A percentile compares a stretch with the other conserved stretches of the same genome.
Conservation (phyloP, 2,797 vertebrate species). For the Botia kubotai region DNA sequence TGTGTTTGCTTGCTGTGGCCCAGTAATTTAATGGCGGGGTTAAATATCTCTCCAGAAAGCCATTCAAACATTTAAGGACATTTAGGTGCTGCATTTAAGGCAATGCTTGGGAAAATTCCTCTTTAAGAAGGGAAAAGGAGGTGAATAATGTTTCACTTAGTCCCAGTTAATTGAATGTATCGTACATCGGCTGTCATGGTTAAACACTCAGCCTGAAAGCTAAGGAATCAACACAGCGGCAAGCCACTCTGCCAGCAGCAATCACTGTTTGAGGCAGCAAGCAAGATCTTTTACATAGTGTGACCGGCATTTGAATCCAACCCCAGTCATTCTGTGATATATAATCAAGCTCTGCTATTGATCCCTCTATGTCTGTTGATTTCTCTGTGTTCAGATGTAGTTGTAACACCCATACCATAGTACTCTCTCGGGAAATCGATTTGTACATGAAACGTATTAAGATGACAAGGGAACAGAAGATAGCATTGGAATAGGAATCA, state of each 20-base stretch:
- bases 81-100: slow-evolving; percentile 33
- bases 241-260: slow-evolving; percentile 51
- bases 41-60: slow-evolving; percentile 9
- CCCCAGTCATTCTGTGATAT: slow-evolving; percentile 50
- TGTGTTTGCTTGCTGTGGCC: not conserved
- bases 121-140: slow-evolving; percentile 35
- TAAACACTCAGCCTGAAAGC: slow-evolving; percentile 48
- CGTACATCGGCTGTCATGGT: slow-evolving; percentile 33
- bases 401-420: slow-evolving; percentile 49
- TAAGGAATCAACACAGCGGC: slow-evolving; percentile 46
- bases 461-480: slow-evolving; percentile 26
- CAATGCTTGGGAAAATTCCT: slow-evolving; percentile 22
- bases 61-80: slow-evolving; percentile 13
- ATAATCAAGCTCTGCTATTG: slow-evolving; percentile 62
- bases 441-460: slow-evolving; percentile 34
- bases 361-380: slow-evolving; percentile 46
- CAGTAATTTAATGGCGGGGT: not conserved
- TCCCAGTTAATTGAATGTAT: slow-evolving; percentile 46
- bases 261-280: slow-evolving; percentile 49
- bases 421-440: slow-evolving; percentile 25
- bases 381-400: slow-evolving; percentile 44
- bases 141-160: slow-evolving; percentile 48
- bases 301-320: slow-evolving; percentile 57
- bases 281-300: slow-evolving; percentile 41
- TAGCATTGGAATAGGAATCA: slow-evolving; percentile 30